phyloP scores from a whole-genome alignment of 2,113 vertebrate species.

The Nibea coibor region DNA sequence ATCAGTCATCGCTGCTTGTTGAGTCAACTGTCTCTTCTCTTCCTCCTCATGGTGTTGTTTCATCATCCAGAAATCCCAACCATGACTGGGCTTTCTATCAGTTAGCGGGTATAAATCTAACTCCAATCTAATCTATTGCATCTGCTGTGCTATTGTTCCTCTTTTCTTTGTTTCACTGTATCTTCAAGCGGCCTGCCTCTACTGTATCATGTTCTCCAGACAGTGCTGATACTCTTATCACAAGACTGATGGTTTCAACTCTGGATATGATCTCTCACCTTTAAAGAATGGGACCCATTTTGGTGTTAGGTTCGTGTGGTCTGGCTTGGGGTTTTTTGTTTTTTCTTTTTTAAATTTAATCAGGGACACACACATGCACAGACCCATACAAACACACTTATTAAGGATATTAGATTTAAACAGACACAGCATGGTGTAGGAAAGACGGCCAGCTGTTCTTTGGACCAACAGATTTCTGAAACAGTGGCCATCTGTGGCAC shows the following conservation, averaged over 20 bases:
- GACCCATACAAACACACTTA: constrained; percentile 56
- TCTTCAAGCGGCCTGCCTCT: constrained; percentile 40
- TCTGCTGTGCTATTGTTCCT: constrained; percentile 62
- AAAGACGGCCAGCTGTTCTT: constrained; percentile 78
- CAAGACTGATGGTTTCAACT: constrained; percentile 43
- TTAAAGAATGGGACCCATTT: constrained; percentile 12
- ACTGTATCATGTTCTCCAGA: constrained; percentile 55
- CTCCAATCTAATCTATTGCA: constrained; percentile 66
- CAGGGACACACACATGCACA: constrained; percentile 24
- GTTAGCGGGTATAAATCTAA: constrained; percentile 39
- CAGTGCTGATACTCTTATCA: constrained; percentile 51
- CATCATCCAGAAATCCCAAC: constrained; percentile 65
- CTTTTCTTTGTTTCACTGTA: constrained; percentile 53
- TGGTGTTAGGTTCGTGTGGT: constrained; percentile 9
- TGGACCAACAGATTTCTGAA: constrained; percentile 68
- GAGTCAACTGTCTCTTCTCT: constrained; percentile 63
- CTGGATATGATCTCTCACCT: constrained; percentile 34
- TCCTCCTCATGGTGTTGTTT: constrained; percentile 60
- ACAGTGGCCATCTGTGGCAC: constrained; percentile 78
- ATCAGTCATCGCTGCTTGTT: constrained; percentile 59
- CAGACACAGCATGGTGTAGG: constrained; percentile 68
- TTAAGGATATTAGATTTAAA: constrained; percentile 72
- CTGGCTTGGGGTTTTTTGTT: constrained; percentile 9
- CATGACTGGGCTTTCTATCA: constrained; percentile 66
- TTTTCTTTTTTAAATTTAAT: constrained; percentile 27